Evolutionary conservation across 1,140 invertebrate genomes (phyloP).

Genomic region (Polypedilum vanderplanki): DNA sequence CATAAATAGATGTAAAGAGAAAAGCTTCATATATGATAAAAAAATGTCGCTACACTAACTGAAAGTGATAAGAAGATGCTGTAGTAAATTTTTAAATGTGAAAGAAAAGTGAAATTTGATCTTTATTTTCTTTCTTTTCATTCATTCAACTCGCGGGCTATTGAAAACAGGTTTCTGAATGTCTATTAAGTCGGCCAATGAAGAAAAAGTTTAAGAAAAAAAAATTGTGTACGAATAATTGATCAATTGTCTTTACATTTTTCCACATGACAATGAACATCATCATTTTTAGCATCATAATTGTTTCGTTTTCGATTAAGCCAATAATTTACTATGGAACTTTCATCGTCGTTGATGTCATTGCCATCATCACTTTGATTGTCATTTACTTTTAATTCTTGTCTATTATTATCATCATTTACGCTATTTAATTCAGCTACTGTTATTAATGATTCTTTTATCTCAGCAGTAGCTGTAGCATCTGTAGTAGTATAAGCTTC

Average conservation of each 20-base stretch:
- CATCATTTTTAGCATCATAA: not conserved
- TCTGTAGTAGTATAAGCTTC: too few species aligned
- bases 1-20: too few species aligned
- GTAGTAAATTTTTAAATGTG: not conserved
- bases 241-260: slow-evolving; percentile 19
- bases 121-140: not conserved
- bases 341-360: not conserved
- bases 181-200: not conserved
- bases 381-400: too few species aligned
- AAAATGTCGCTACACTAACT: not conserved
- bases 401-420: too few species aligned
- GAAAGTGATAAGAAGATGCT: not conserved
- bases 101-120: slow-evolving; percentile 13
- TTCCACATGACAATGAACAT: slow-evolving; percentile 18
- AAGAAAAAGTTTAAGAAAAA: not conserved
- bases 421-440: too few species aligned
- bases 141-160: not conserved
- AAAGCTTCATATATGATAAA: too few species aligned
- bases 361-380: too few species aligned
- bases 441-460: too few species aligned
- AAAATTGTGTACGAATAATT: too few species aligned
- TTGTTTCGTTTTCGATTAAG: not conserved
- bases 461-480: too few species aligned
- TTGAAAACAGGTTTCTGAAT: not conserved
- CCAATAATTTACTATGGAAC: not conserved